These are phyloP conservation scores for Carassius carassius DNA, from an alignment of 2,113 vertebrate species.

Conservation along the genomic window DNA sequence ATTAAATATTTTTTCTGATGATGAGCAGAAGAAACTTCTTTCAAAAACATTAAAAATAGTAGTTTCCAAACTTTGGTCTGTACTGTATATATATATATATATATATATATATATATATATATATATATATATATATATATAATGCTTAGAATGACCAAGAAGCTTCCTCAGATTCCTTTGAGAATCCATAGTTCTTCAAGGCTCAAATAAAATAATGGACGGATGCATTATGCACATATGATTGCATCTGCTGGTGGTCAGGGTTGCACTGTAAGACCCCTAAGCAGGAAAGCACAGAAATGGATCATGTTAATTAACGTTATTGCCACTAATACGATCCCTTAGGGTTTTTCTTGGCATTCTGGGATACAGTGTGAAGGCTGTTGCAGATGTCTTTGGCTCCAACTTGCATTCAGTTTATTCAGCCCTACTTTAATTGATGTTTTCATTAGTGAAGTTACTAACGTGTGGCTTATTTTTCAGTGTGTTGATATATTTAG, in stretches of 20 bases:
- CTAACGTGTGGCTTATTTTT: neutral
- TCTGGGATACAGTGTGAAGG: neutral
- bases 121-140: too few relatives aligned
- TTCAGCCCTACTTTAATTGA: slow-evolving; percentile 15
- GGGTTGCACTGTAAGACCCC: neutral
- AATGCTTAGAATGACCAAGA: neutral
- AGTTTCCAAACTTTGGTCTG: too few relatives aligned
- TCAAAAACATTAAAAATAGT: too few relatives aligned
- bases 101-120: too few relatives aligned
- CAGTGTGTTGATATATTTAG: neutral
- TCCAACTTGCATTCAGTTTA: slow-evolving; percentile 6
- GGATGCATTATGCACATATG: neutral
- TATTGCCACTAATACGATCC: neutral
- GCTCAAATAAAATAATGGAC: neutral
- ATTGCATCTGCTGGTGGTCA: neutral
- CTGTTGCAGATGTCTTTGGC: slow-evolving; percentile 17
- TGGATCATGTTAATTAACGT: slow-evolving; percentile 14
- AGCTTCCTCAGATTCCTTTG: neutral
- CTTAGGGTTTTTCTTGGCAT: slow-evolving; percentile 16
- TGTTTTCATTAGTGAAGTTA: neutral
- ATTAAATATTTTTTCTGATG: too few relatives aligned
- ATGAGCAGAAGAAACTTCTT: too few relatives aligned
- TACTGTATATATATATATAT: too few relatives aligned
- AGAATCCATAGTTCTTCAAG: neutral
- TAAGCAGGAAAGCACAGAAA: slow-evolving; percentile 4